phyloP scores from a whole-genome alignment of 2,113 vertebrate genomes.

The Apteryx mantelli region DNA sequence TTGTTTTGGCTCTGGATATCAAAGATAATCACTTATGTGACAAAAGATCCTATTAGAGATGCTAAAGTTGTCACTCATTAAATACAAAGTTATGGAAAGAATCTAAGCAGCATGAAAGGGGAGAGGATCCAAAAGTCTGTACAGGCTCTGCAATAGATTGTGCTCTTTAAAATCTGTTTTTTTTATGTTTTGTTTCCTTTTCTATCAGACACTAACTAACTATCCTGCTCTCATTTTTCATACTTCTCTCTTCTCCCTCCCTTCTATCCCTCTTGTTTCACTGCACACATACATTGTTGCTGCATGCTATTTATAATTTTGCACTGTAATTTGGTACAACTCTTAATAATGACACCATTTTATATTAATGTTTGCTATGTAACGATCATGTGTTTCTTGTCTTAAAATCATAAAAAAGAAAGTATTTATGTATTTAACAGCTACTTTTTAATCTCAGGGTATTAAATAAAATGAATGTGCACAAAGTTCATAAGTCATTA shows the following conservation, averaged over 20 bases:
- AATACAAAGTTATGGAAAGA: neutral
- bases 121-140: neutral
- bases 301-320: neutral
- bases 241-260: neutral
- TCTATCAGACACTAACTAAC: neutral
- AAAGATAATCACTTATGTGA: neutral
- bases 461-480: neutral
- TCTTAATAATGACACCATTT: neutral
- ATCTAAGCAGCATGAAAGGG: neutral
- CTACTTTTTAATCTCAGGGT: neutral
- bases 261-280: neutral
- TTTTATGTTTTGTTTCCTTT: neutral
- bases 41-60: neutral
- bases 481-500: neutral
- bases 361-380: neutral
- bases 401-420: neutral
- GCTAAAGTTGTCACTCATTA: neutral
- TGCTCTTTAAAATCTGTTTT: neutral
- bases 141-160: neutral
- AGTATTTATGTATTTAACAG: neutral
- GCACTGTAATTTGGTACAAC: neutral
- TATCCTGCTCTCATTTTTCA: neutral
- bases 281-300: neutral
- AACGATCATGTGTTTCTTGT: neutral
- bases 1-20: neutral